These are phyloP conservation scores for Cladorhizidae sp. DNA, from an alignment of 37 sponge, comb jelly and placozoan species.

Conservation along the genomic window DNA sequence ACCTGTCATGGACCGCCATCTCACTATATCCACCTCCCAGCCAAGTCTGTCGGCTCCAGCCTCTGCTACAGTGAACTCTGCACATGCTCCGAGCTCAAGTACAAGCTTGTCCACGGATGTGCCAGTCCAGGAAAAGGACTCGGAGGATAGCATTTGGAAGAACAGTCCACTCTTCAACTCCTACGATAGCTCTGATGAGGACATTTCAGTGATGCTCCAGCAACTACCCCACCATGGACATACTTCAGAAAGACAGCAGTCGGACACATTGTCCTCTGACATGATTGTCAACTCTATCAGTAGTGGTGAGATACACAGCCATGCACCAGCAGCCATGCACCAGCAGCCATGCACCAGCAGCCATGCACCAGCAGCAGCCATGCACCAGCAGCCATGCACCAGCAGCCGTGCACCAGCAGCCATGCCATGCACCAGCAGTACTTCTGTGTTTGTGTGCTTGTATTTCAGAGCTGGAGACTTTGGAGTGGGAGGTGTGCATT, in stretches of 20 bases:
- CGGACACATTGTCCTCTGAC: slow-evolving; percentile 47
- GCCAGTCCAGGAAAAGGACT: neutral
- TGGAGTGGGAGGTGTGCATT: slow-evolving; percentile 38
- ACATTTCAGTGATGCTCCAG: slow-evolving; percentile 6
- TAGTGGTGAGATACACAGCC: slow-evolving; percentile 11
- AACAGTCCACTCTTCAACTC: slow-evolving; percentile 3
- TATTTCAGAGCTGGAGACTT: slow-evolving; percentile 46
- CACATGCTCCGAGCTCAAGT: no score
- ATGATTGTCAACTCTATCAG: slow-evolving; percentile 46
- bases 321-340: neutral
- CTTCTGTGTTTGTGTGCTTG: slow-evolving; percentile 63
- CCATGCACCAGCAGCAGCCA: neutral
- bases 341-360: neutral
- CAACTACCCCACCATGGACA: neutral
- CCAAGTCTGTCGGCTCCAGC: no score
- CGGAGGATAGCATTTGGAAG: slow-evolving; percentile 4
- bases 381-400: neutral
- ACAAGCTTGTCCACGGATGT: neutral
- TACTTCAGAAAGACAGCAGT: neutral
- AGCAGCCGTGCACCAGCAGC: slow-evolving; percentile 26
- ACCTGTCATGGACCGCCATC: slow-evolving; percentile 2
- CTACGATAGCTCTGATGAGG: neutral
- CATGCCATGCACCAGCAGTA: slow-evolving; percentile 33
- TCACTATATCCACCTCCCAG: neutral
- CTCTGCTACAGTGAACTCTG: no score